These are phyloP conservation scores for Thalassoma bifasciatum DNA, from an alignment of 2,113 vertebrate genomes.

Conservation along the genomic window DNA sequence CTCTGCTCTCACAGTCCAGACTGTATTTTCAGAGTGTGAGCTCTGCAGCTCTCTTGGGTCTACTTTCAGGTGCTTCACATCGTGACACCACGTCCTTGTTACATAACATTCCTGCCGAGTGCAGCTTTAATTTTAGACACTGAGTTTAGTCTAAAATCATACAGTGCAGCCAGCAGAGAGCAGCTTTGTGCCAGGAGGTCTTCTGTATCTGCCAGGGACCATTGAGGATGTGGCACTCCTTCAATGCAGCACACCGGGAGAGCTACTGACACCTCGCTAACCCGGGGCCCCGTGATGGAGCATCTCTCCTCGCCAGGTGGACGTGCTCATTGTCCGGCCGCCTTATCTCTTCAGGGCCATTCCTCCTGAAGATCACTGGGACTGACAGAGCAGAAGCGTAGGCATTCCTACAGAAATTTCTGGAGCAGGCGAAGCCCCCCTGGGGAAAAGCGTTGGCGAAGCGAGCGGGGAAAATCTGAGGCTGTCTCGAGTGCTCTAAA, in stretches of 20 bases:
- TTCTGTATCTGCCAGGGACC: conserved; percentile 51
- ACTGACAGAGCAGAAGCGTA: conserved; percentile 54
- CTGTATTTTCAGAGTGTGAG: not conserved
- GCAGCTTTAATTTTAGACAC: conserved; percentile 33
- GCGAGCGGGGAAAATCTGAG: conserved; percentile 31
- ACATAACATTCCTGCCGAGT: conserved; percentile 19
- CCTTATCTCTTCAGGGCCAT: conserved; percentile 75
- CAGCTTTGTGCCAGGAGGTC: conserved; percentile 31
- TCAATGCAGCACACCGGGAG: conserved; percentile 30
- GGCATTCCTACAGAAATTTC: conserved; percentile 50
- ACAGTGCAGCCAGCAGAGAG: conserved; percentile 22
- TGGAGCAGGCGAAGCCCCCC: conserved; percentile 52
- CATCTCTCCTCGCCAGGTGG: conserved; percentile 58
- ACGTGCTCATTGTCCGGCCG: conserved; percentile 73
- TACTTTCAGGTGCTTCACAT: conserved; percentile 29
- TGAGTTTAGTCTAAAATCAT: conserved; percentile 41
- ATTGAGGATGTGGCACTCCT: conserved; percentile 54
- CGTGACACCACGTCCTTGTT: conserved; percentile 24
- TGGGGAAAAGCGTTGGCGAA: conserved; percentile 29
- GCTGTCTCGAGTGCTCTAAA: conserved; percentile 44
- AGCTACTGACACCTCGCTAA: conserved; percentile 59
- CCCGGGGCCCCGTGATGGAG: conserved; percentile 67
- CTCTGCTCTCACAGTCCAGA: not conserved
- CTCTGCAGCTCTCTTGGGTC: conserved; percentile 10
- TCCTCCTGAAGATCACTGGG: conserved; percentile 68